Percentiles rank a stretch among this genome's conserved stretches.
Conservation (phyloP, 2,113 vertebrate genomes). For the Sula dactylatra region DNA sequence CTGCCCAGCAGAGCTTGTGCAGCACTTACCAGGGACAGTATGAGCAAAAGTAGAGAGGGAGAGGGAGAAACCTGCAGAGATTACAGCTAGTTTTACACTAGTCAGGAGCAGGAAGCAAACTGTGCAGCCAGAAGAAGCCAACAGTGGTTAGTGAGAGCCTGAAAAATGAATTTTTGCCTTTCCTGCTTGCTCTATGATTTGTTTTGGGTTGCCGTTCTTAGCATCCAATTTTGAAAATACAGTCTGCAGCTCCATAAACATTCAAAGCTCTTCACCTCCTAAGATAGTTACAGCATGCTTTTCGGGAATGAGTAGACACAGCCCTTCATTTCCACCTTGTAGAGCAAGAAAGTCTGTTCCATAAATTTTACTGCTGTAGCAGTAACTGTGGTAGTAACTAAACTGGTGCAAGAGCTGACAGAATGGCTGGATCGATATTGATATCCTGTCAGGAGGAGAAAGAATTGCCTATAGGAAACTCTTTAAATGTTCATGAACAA, state of each 20-base stretch:
- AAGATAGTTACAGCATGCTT: background rate
- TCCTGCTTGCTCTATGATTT: background rate
- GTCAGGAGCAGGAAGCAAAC: background rate
- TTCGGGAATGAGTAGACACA: background rate
- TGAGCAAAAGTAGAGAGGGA: background rate
- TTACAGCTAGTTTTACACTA: background rate
- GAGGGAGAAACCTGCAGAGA: background rate
- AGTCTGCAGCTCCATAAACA: background rate
- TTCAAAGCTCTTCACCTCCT: background rate
- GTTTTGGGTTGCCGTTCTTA: background rate
- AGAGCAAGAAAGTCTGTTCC: background rate
- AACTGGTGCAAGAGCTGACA: background rate
- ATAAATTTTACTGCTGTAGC: slow-evolving; percentile 18
- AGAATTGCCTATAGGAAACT: background rate
- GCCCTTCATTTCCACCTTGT: background rate
- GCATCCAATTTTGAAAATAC: background rate
- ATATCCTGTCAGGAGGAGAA: background rate
- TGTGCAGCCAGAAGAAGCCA: background rate
- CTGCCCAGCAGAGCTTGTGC: background rate
- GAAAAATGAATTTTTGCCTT: background rate
- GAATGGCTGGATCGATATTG: background rate
- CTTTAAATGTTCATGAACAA: background rate
- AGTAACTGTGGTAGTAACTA: slow-evolving; percentile 28
- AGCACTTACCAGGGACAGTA: background rate
- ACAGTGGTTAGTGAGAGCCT: background rate